Conservation (phyloP, 1,140 invertebrate genomes). For the Drosophila sp. region DNA sequence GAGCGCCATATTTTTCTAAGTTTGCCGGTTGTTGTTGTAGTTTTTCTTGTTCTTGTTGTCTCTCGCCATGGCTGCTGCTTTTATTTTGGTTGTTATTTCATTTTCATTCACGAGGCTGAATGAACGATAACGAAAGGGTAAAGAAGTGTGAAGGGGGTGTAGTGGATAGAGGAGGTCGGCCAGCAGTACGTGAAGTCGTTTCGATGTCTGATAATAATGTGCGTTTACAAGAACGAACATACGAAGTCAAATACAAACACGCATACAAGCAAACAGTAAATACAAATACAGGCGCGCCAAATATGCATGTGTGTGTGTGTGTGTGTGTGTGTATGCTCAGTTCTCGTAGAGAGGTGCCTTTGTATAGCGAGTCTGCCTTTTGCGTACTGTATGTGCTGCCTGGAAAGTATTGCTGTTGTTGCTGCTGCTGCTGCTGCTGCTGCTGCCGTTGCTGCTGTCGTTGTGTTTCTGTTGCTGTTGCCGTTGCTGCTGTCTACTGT, state of each 20-base stretch:
- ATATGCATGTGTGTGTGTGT: background rate
- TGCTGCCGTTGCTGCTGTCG: slow-evolving; percentile 27
- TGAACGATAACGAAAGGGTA: slow-evolving; percentile 39
- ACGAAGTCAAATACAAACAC: slow-evolving; percentile 42
- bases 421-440: slow-evolving; percentile 33
- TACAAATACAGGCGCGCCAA: slow-evolving; percentile 50
- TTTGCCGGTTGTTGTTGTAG: slow-evolving; percentile 50
- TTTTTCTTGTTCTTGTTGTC: slow-evolving; percentile 32
- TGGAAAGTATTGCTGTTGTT: slow-evolving; percentile 12
- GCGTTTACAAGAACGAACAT: slow-evolving; percentile 41
- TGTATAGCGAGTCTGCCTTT: slow-evolving; percentile 34
- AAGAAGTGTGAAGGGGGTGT: background rate
- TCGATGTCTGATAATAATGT: slow-evolving; percentile 61
- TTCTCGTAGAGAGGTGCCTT: slow-evolving; percentile 30
- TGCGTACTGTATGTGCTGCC: slow-evolving; percentile 35
- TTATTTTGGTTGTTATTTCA: slow-evolving; percentile 33
- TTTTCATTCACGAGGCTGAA: slow-evolving; percentile 48
- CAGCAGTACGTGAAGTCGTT: slow-evolving; percentile 2
- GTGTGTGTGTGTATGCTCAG: background rate
- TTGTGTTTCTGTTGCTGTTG: slow-evolving; percentile 48
- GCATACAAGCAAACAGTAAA: slow-evolving; percentile 11
- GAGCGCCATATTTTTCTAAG: slow-evolving; percentile 47
- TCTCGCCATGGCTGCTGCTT: slow-evolving; percentile 6
- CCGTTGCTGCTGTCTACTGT: slow-evolving; percentile 63
- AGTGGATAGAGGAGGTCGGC: background rate